These are phyloP conservation scores for Mesitornis unicolor DNA, from an alignment of 2,113 vertebrate genomes.

Conservation along the genomic window DNA sequence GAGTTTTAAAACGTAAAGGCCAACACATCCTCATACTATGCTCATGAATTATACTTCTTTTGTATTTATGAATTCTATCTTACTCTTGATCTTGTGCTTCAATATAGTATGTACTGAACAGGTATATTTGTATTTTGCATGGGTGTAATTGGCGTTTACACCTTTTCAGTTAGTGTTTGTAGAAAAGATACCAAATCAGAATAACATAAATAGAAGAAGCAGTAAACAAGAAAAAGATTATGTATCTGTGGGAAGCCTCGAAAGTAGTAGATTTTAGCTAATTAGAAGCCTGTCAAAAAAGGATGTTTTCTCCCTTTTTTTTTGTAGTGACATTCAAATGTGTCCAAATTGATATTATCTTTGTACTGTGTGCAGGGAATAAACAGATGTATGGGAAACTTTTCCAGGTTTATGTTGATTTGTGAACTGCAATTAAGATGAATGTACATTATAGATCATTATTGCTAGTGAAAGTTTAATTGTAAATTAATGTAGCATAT, in stretches of 20 bases:
- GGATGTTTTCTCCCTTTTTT: background rate
- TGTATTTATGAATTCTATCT: background rate
- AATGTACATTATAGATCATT: background rate
- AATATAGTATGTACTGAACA: background rate
- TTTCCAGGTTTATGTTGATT: background rate
- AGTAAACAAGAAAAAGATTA: background rate
- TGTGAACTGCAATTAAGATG: background rate
- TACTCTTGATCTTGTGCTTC: background rate
- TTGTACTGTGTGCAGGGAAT: background rate
- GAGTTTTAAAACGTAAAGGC: background rate
- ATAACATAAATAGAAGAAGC: background rate
- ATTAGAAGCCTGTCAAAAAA: background rate
- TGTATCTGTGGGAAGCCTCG: background rate
- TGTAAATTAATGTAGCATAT: slow-evolving; percentile 19
- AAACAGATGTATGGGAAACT: background rate
- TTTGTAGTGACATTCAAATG: background rate
- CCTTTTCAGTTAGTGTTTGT: background rate
- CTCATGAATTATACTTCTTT: background rate
- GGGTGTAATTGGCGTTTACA: background rate
- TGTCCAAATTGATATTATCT: background rate
- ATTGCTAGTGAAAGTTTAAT: slow-evolving; percentile 7
- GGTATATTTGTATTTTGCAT: background rate
- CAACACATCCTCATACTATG: background rate
- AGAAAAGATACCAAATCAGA: background rate
- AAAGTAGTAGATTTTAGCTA: background rate